Percentiles rank a stretch among this genome's conserved stretches.
Conservation (phyloP, 2,888 invertebrate species). For the Habroteleia sp. region DNA sequence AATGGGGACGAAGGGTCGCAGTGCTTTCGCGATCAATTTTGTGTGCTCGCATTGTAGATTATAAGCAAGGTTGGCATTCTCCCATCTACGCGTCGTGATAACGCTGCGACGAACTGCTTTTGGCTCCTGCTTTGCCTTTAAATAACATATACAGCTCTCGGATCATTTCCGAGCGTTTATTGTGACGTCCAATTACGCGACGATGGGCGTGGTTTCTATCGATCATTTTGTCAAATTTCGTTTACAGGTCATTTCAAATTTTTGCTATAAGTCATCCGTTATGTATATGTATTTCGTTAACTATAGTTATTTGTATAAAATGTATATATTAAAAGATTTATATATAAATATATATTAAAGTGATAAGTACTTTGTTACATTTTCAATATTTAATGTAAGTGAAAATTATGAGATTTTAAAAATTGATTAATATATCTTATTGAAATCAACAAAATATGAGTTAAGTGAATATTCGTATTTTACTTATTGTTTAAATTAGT, state of each 20-base stretch:
- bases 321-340: no score
- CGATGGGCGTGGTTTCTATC: constrained; percentile 15
- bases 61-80: constrained; percentile 24
- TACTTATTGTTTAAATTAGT: no score
- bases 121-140: constrained; percentile 5
- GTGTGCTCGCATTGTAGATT: constrained; percentile 13
- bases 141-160: no score
- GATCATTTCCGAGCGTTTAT: constrained; percentile 2
- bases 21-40: constrained; percentile 31
- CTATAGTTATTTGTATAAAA: no score
- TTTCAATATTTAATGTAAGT: no score
- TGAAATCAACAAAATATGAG: no score
- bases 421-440: no score
- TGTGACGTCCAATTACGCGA: constrained; percentile 9
- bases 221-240: constrained; percentile 17
- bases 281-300: no score
- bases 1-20: constrained; percentile 54
- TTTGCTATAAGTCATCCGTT: constrained; percentile 28
- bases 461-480: no score
- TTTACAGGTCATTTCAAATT: constrained; percentile 33
- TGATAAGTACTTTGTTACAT: no score
- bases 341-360: no score
- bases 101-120: neutral
- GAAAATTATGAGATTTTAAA: no score
- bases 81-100: constrained; percentile 6